These are phyloP conservation scores for Botrylloides violaceus DNA, from an alignment of 23 tunicate genomes.

Conservation along the genomic window DNA sequence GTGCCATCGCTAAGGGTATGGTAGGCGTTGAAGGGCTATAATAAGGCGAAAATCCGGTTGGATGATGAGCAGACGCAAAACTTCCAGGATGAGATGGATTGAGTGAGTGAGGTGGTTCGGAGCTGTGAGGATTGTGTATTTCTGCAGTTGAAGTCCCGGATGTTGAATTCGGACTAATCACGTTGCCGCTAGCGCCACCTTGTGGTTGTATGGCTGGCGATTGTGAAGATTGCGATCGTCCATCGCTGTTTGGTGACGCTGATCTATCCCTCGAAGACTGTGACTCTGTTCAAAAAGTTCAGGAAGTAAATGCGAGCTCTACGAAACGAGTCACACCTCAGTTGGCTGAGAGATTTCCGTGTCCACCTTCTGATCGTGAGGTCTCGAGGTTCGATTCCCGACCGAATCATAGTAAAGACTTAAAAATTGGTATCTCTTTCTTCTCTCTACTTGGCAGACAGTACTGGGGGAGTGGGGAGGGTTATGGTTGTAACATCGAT, in stretches of 20 bases:
- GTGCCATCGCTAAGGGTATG: neutral
- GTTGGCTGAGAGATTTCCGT: too few relatives aligned
- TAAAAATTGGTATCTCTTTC: too few relatives aligned
- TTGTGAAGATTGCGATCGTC: neutral
- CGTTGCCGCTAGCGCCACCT: constrained; percentile 7
- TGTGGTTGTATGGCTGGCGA: constrained; percentile 3
- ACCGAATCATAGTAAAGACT: too few relatives aligned
- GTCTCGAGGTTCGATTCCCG: too few relatives aligned
- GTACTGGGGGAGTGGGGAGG: too few relatives aligned
- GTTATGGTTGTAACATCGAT: too few relatives aligned
- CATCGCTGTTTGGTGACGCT: constrained; percentile 12
- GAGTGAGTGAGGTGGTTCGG: constrained; percentile 13
- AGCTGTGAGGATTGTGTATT: neutral
- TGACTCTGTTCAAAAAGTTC: neutral
- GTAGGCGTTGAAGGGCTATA: constrained; percentile 8
- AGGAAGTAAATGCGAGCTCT: neutral
- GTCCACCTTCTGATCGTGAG: too few relatives aligned
- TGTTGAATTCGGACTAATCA: constrained; percentile 18
- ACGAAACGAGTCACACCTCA: too few relatives aligned
- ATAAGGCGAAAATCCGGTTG: constrained; percentile 8
- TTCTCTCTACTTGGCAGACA: too few relatives aligned
- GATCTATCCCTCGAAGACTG: constrained; percentile 5
- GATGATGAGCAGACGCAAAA: neutral
- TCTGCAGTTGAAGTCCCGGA: neutral
- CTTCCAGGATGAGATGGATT: neutral